Base-by-base conservation (phyloP, 2,113 vertebrate genomes). In the Nannobrachium achirus region DNA sequence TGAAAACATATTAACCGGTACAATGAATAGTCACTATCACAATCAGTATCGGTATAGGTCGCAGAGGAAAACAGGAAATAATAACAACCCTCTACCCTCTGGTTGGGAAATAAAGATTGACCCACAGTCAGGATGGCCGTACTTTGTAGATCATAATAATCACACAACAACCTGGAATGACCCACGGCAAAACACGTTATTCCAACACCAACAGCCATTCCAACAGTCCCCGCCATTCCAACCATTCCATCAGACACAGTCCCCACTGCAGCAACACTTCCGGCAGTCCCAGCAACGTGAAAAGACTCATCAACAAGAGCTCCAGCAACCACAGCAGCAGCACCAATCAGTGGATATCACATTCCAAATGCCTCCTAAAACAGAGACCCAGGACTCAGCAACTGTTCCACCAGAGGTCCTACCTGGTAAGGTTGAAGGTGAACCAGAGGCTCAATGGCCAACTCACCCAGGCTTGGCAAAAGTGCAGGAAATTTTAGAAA, bases 31-130 rank as follows among this genome's bases (percentile, higher is more conserved):
- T 33, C 25, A 33, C 25, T 33, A 33, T 33, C 25, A 33, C 25
- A 4, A 33, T 33, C 25, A 33, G 25, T 33, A 33, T 33, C 25
- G 25, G 25, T 33, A 5, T 2, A 33, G 6, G 25, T 33, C 25
- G 6, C 25, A 4, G 25, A 33, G 6, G 71, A 86, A 86, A 48
- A 92, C 91, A 92, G 89, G 90, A 76, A 95, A 80, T 59, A 95
- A 91, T 78, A 94, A 63, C 83, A 94, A 94, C 59, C 94, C 96
- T 18, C 92, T 98, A n/a, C 97, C 97, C 14, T 94, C 95, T 1
- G 97, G 97, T 10, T 98, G 97, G 97, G 97, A 98, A 79, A 95
- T 98, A 53, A 98, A 98, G 88, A 92, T 98, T 46, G 97, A 98
- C 91, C 97, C 97, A 9, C 96, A 97, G 66, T 98, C 97, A 7